These are phyloP conservation scores for Bryconaethiops microstoma DNA, from an alignment of 2,797 vertebrate genomes.

Conservation along the genomic window DNA sequence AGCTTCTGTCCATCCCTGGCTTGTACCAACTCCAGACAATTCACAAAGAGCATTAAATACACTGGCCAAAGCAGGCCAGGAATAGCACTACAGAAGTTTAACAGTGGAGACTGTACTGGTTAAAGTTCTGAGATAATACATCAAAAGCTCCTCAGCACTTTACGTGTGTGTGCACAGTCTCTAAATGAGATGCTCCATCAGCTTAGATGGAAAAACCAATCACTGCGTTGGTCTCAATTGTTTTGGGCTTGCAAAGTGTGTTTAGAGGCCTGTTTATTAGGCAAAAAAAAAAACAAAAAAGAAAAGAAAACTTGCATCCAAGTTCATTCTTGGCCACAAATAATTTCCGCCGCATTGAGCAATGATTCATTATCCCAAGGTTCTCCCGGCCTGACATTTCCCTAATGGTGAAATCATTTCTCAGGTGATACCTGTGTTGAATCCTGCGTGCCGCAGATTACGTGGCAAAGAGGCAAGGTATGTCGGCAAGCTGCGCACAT, in stretches of 20 bases:
- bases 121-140: background rate
- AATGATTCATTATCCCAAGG: conserved; percentile 32
- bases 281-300: background rate
- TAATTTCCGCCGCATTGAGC: background rate
- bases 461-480: conserved; percentile 32
- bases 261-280: background rate
- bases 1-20: too few species aligned
- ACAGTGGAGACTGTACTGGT: background rate
- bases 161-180: background rate
- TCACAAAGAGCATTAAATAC: too few species aligned
- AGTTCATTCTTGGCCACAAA: background rate
- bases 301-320: background rate
- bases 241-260: background rate
- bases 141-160: background rate
- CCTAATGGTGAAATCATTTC: conserved; percentile 45
- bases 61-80: background rate
- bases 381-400: conserved; percentile 48
- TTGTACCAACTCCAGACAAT: too few species aligned
- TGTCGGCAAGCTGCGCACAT: conserved; percentile 59
- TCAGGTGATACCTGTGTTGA: conserved; percentile 36
- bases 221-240: background rate
- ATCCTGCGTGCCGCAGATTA: conserved; percentile 5
- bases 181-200: conserved; percentile 6
- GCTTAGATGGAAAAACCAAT: conserved; percentile 4
- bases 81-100: background rate